Percentiles rank a stretch among this genome's conserved stretches.
phyloP scores from a whole-genome alignment of 92 coral and sea anemone genomes.

The Bergia puertoricense region DNA sequence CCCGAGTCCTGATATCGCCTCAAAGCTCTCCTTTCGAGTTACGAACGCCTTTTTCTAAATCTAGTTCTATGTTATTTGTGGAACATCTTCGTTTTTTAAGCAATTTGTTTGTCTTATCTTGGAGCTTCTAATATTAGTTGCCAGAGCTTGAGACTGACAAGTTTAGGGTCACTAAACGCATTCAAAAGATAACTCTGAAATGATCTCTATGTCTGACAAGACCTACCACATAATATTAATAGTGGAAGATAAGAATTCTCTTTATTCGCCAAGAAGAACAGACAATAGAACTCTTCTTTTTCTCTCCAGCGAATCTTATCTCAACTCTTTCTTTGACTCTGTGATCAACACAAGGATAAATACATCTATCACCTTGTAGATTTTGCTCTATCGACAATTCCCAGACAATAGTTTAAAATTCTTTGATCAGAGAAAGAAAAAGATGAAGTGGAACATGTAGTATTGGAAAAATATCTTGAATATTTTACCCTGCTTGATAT shows the following conservation, averaged over 20 bases:
- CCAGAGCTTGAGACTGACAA: neutral
- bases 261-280: neutral
- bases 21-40: neutral
- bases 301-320: neutral
- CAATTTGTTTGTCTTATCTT: neutral
- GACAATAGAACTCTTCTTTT: neutral
- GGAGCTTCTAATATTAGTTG: conserved; percentile 21
- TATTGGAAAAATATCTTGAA: neutral
- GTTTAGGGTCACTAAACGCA: conserved; percentile 3
- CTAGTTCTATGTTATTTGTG: conserved; percentile 12
- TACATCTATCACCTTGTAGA: neutral
- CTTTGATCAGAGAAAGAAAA: neutral
- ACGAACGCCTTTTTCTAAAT: neutral
- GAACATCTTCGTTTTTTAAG: neutral
- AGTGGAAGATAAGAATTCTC: neutral
- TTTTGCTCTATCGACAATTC: neutral
- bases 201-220: neutral
- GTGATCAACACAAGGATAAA: neutral
- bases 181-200: conserved; percentile 22
- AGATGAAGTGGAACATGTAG: neutral
- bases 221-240: conserved; percentile 13
- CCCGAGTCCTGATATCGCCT: neutral
- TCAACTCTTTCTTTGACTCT: neutral
- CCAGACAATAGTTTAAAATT: neutral
- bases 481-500: neutral